Percentiles rank a stretch among this genome's conserved stretches.
phyloP scores from a whole-genome alignment of 2,797 vertebrate genomes.

The Strix occidentalis region DNA sequence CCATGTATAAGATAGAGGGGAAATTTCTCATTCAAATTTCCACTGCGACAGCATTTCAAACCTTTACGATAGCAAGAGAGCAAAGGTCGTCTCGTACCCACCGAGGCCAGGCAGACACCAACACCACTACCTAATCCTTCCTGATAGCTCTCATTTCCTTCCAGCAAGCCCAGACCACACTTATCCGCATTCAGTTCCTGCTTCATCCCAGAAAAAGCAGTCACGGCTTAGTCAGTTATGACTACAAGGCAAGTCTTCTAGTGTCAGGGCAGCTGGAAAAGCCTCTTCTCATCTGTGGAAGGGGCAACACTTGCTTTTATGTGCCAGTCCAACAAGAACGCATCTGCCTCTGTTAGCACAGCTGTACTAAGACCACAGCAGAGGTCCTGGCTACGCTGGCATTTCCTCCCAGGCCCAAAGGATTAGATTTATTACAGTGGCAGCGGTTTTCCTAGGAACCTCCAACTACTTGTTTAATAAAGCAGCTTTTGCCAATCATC shows the following conservation, averaged over 20 bases:
- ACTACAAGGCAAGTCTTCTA: background rate
- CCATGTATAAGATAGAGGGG: fast-evolving
- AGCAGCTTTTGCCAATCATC: background rate
- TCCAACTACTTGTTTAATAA: background rate
- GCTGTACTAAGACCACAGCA: background rate
- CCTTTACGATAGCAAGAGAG: background rate
- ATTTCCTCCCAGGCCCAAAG: background rate
- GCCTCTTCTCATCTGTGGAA: background rate
- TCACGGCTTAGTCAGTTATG: background rate
- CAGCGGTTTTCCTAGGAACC: background rate
- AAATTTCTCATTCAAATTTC: background rate
- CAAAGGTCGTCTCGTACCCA: background rate
- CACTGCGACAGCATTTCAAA: background rate
- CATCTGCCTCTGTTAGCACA: background rate
- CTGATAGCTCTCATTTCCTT: background rate
- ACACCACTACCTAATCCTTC: background rate
- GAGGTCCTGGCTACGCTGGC: background rate
- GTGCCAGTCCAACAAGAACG: background rate
- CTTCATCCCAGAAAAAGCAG: background rate
- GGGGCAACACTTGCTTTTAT: background rate
- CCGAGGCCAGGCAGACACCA: background rate
- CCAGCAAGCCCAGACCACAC: background rate
- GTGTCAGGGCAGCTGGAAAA: background rate
- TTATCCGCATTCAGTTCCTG: background rate
- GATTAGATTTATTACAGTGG: background rate